Conservation (phyloP, 1,140 invertebrate genomes). For the Orchesella cincta region DNA sequence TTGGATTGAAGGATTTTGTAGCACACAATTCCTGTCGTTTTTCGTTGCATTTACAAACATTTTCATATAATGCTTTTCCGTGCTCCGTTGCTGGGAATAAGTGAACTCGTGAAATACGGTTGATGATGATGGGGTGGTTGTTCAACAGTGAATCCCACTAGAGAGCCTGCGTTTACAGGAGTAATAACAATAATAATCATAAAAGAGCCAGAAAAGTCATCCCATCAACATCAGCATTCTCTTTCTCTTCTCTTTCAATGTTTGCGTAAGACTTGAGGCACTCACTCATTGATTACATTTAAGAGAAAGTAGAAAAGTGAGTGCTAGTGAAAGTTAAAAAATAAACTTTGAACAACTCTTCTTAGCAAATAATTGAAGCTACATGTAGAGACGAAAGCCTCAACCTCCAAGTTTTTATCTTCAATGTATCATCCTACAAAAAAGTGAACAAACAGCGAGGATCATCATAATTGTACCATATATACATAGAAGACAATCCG, state of each 20-base stretch:
- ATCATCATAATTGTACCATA: too few species aligned
- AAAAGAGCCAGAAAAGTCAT: conserved; percentile 24
- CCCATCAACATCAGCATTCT: conserved; percentile 14
- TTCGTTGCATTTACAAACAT: neutral
- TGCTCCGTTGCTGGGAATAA: too few species aligned
- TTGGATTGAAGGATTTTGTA: too few species aligned
- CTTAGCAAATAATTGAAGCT: too few species aligned
- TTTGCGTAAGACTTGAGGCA: neutral
- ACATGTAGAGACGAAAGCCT: too few species aligned
- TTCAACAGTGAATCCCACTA: conserved; percentile 10
- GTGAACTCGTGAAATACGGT: neutral
- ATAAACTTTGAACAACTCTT: neutral
- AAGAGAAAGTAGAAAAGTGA: conserved; percentile 1
- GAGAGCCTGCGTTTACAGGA: conserved; percentile 8
- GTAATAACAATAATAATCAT: conserved; percentile 27
- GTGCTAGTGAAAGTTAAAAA: conserved; percentile 1
- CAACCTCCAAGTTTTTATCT: too few species aligned
- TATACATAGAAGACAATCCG: too few species aligned
- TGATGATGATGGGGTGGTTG: conserved; percentile 5
- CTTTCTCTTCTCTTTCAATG: neutral
- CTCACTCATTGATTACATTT: neutral
- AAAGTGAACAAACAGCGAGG: too few species aligned
- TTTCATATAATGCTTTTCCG: too few species aligned
- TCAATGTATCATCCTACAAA: too few species aligned
- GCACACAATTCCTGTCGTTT: neutral